Base-by-base conservation (phyloP, 2,797 vertebrate species). In the Propithecus deckenii region DNA sequence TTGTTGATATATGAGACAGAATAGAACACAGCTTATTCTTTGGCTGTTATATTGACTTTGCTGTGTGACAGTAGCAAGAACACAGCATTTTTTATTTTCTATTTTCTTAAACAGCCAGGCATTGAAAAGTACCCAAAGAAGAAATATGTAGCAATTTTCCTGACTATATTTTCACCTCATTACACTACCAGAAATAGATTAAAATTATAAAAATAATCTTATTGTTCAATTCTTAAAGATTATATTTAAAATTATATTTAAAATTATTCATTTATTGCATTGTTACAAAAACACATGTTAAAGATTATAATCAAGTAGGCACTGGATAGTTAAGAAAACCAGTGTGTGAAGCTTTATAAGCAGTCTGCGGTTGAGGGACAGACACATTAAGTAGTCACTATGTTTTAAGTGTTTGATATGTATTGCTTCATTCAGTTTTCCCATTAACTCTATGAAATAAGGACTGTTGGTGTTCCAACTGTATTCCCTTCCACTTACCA, bases 1-100 rank as follows among this genome's bases (percentile, higher is more conserved):
- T 30, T 46, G 23, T 65, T 97, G 96, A 98, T 97, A 50, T 78
- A 95, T 93, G 90, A 94, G 48, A 48, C 87, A 95, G 89, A 92
- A 95, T 65, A 20, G 79, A 87, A 63, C 75, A 86, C 38, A 80
- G 71, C 74, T 93, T 63, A 81, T 84, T 96, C 94, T 81, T 97
- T 83, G 2, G 1, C 79, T 91, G 38, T 69, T 94, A n/a, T 75
- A 86, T 71, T 91, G 96, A 96, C 94, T 97, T 97, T 91, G 67
- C 65, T 91, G 10, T 84, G 92, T 59, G 59, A 89, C 32, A 89
- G 74, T 52, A 80, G 28, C 55, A 88, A 92, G 65, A 93, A 69
- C 10, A 83, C 1, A 43, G 55, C n/a, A 52, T 86, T 91, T 85
- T 81, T 90, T 84, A 15, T 32, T 59, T 93, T 92, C 92, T 79